Evolutionary conservation across 1,140 invertebrate genomes (phyloP).

Genomic region (Bilobella aurantiaca): DNA sequence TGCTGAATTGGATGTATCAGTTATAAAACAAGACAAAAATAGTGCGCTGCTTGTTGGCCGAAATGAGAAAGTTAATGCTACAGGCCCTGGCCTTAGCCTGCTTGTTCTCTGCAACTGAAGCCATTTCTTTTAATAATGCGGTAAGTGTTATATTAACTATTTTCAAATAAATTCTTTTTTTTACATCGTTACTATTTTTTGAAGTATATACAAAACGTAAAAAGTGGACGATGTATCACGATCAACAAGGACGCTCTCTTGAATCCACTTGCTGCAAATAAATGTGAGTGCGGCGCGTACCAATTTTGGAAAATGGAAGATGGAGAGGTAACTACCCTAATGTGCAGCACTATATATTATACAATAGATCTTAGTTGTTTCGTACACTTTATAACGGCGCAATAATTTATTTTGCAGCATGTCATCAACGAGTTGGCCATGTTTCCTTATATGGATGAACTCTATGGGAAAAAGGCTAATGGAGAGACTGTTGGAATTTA

Average conservation of each 20-base stretch:
- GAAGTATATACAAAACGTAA: conserved; percentile 12
- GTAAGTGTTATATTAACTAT: background rate
- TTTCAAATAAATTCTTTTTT: background rate
- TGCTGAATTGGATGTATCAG: too few species aligned
- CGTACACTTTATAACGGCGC: background rate
- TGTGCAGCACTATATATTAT: background rate
- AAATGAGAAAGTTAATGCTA: background rate
- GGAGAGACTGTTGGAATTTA: conserved; percentile 13
- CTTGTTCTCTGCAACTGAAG: background rate
- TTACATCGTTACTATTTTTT: background rate
- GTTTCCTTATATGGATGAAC: conserved; percentile 5
- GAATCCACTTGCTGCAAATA: background rate
- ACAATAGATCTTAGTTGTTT: too few species aligned
- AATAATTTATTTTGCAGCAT: conserved; percentile 7
- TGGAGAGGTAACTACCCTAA: background rate
- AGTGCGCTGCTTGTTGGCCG: too few species aligned
- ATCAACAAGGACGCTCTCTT: conserved; percentile 4
- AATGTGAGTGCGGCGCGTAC: background rate
- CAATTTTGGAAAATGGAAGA: conserved; percentile 13
- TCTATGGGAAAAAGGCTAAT: background rate
- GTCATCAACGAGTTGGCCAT: conserved; percentile 2
- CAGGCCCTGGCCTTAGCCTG: background rate
- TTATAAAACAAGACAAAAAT: too few species aligned
- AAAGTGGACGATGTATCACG: conserved; percentile 11
- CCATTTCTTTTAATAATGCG: background rate